These are phyloP conservation scores for Piscicola geometra DNA, from an alignment of 2,888 invertebrate genomes.

Conservation along the genomic window DNA sequence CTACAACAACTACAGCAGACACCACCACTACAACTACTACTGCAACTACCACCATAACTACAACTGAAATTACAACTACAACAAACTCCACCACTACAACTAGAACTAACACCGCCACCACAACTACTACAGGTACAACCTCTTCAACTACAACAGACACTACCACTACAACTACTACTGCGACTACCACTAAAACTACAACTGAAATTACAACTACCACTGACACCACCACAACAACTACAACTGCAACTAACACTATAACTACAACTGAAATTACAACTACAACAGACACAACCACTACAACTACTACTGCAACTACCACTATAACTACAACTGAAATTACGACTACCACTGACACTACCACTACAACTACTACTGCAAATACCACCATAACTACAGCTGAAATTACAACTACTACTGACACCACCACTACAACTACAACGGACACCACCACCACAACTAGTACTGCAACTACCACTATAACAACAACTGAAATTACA, in stretches of 20 bases:
- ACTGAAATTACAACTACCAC: too few species aligned
- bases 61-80: background rate
- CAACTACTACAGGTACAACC: background rate
- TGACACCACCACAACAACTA: too few species aligned
- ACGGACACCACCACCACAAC: background rate
- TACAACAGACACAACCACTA: slow-evolving; percentile 18
- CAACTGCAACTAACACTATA: too few species aligned
- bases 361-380: background rate
- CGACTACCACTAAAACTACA: background rate
- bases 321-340: background rate
- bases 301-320: background rate
- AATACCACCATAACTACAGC: background rate
- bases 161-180: background rate
- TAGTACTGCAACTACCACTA: background rate
- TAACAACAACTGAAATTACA: background rate
- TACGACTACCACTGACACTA: background rate
- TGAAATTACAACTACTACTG: background rate
- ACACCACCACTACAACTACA: too few species aligned
- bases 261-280: too few species aligned
- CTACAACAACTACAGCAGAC: background rate
- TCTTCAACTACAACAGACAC: slow-evolving; percentile 3
- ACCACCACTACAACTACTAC: background rate
- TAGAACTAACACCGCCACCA: background rate
- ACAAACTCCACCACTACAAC: slow-evolving; percentile 11
- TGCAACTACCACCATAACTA: background rate